Percentiles rank a stretch among this genome's conserved stretches.
These are phyloP conservation scores for Scolanthus callimorphus DNA, from an alignment of 92 coral and sea anemone genomes.

Conservation along the genomic window DNA sequence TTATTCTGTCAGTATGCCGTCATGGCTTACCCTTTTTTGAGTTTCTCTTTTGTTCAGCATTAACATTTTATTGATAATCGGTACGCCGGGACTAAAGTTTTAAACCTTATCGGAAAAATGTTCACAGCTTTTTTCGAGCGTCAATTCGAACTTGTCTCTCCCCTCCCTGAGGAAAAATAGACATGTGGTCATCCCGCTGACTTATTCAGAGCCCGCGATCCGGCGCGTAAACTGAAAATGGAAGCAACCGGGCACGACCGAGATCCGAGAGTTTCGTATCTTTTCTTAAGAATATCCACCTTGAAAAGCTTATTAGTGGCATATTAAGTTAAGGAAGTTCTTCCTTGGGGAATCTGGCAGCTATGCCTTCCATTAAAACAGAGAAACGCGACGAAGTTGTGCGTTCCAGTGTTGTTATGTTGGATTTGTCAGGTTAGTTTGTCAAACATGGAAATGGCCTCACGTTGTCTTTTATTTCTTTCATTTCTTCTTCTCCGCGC, in stretches of 20 bases:
- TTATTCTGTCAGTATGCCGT: no score
- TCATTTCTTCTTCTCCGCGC: not conserved
- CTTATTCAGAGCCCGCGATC: slow-evolving; percentile 20
- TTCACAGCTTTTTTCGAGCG: no score
- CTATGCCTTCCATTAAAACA: slow-evolving; percentile 18
- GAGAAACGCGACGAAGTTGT: slow-evolving; percentile 3
- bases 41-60: no score
- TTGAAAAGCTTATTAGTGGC: not conserved
- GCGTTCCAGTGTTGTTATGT: slow-evolving; percentile 27
- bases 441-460: not conserved
- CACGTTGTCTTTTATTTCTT: not conserved
- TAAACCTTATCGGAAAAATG: no score
- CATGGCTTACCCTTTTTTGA: no score
- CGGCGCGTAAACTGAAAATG: slow-evolving; percentile 40
- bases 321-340: not conserved
- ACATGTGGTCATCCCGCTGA: no score
- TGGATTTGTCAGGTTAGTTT: slow-evolving; percentile 30
- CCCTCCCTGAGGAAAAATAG: no score
- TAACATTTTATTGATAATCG: no score
- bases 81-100: no score
- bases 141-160: no score
- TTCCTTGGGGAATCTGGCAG: not conserved
- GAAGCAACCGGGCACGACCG: no score
- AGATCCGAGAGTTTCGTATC: no score
- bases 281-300: not conserved